Evolutionary conservation across 1,140 invertebrate species (phyloP), one percentile per base, ranked within the genome.

Genomic region (Diuraphis noxia): DNA sequence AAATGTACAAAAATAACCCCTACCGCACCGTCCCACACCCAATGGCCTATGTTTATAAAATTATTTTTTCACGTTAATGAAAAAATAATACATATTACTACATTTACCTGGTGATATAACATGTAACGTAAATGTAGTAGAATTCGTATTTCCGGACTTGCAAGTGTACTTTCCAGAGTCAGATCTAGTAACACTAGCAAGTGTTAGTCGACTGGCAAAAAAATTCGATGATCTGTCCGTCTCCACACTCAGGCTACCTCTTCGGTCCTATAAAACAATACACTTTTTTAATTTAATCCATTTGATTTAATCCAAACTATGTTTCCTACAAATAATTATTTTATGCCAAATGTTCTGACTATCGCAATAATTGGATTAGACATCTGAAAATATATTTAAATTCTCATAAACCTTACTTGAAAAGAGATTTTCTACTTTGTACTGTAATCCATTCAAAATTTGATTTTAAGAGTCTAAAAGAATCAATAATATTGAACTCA

Each of bases 81-180:
- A 46, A 46, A 17, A 46, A 46, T 46, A 9, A 46, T 46, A n/a
- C n/a, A 49, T 79, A 79, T 19, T 38, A 38, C 40, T 41, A 82
- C 13, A 40, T 36, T 40, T 36, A 91, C 89, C 89, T 34, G 77
- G 36, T 82, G 77, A n/a, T 23, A 95, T 93, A 52, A 95, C 95
- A 92, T 94, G 93, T 91, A 95, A 93, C 91, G 93, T 93, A 88
- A 95, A 94, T 30, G 94, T 94, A 82, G 94, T 94, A 9, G 94
- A 93, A 49, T 94, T 94, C 56, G 94, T 94, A 92, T 95, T 94
- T 34, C 94, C 93, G 4, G 95, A 95, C 92, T 94, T 93, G 93
- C 95, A 95, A 38, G 95, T 95, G 93, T 95, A 95, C 93, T 95
- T 95, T 9, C 95, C 95, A 1, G 94, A 93, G 92, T 95, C 95